Conservation (phyloP, 2,888 invertebrate species). For the Dicyrtomina minuta region DNA sequence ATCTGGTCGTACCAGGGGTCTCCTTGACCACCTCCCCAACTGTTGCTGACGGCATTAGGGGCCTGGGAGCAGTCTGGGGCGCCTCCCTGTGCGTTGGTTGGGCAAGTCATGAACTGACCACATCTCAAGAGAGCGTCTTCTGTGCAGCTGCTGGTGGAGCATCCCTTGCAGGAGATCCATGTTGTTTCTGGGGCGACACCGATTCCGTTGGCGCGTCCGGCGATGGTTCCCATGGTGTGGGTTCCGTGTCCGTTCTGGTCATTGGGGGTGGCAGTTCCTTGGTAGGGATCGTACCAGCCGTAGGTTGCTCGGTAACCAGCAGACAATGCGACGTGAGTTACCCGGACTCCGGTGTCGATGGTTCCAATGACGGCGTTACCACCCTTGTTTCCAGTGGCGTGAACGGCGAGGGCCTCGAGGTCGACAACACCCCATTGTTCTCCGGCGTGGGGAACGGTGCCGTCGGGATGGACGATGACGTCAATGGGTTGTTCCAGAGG, state of each 20-base stretch:
- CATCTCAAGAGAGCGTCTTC: constrained; percentile 6
- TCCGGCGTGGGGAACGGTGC: neutral
- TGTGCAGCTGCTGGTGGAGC: constrained; percentile 15
- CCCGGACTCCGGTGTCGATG: constrained; percentile 26
- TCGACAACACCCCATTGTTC: constrained; percentile 14
- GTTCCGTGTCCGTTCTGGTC: constrained; percentile 17
- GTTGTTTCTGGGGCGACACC: constrained; percentile 24
- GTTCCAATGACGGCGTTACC: neutral
- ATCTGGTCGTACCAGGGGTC: constrained; percentile 16
- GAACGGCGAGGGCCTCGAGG: constrained; percentile 13
- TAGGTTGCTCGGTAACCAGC: constrained; percentile 20
- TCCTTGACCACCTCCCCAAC: constrained; percentile 34
- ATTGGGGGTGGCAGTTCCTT: neutral
- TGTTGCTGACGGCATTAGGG: constrained; percentile 31
- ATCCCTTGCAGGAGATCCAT: constrained; percentile 33
- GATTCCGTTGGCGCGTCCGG: constrained; percentile 27
- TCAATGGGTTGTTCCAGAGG: neutral
- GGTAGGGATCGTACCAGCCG: constrained; percentile 31
- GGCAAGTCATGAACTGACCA: constrained; percentile 29
- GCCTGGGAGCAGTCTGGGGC: constrained; percentile 24
- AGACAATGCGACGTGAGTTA: constrained; percentile 29
- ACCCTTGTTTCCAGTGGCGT: constrained; percentile 1
- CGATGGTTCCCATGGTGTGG: constrained; percentile 25
- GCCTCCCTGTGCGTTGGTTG: constrained; percentile 23
- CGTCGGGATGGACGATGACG: neutral